Evolutionary conservation across 2,888 invertebrate genomes (phyloP).

Genomic region (Pterobdella sp.): DNA sequence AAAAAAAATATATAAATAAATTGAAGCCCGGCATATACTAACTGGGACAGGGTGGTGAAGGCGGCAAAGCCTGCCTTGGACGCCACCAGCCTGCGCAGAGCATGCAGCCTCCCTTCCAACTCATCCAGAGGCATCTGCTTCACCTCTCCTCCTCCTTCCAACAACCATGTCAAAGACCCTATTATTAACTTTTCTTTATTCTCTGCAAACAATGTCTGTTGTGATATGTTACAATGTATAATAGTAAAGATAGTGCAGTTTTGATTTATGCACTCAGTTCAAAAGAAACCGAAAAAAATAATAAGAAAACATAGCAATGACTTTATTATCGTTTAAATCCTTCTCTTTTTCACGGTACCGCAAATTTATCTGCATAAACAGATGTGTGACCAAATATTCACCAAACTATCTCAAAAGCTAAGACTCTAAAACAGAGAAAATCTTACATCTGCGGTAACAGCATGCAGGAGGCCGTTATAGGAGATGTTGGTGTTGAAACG

Average conservation of each 20-base stretch:
- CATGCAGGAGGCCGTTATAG: constrained; percentile 91
- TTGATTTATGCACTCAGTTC: neutral
- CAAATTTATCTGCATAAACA: neutral
- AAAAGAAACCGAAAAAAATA: neutral
- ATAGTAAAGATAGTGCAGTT: neutral
- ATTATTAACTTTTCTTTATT: constrained; percentile 95
- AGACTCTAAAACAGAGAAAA: neutral
- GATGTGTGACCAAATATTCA: neutral
- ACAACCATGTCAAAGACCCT: constrained; percentile 75
- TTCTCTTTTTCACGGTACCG: neutral
- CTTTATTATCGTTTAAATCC: too few species aligned
- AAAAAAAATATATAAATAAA: too few species aligned
- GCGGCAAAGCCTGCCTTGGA: constrained; percentile 96
- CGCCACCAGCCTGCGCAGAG: constrained; percentile 80
- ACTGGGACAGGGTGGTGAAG: constrained; percentile 81
- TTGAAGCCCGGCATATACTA: constrained; percentile 37
- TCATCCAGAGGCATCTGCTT: constrained; percentile 55
- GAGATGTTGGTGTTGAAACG: constrained; percentile 94
- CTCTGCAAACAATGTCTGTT: constrained; percentile 82
- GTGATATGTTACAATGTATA: neutral
- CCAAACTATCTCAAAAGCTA: neutral
- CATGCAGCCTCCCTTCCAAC: constrained; percentile 89
- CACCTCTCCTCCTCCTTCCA: constrained; percentile 60
- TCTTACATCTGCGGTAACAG: constrained; percentile 88
- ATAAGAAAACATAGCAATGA: neutral